Evolutionary conservation across 2,113 vertebrate species (phyloP).

Genomic region (Sarotherodon lohbergeri): DNA sequence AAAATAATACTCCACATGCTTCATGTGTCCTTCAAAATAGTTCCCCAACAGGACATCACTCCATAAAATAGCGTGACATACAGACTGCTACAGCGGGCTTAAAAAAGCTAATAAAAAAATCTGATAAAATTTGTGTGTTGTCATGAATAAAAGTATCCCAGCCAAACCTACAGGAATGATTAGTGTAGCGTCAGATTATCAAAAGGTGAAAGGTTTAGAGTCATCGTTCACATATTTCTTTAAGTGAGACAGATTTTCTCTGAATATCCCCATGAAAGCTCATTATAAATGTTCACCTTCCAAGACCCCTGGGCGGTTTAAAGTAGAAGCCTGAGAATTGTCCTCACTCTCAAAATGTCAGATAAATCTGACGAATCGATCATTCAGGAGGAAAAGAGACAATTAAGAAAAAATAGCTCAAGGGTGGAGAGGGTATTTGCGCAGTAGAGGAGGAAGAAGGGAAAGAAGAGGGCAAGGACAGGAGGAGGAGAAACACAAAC

Average conservation of each 20-base stretch:
- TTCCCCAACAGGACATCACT: neutral
- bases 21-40: neutral
- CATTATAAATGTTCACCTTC: neutral
- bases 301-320: neutral
- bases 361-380: slow-evolving; percentile 44
- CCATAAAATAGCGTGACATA: neutral
- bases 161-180: neutral
- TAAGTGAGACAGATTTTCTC: neutral
- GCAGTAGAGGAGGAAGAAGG: neutral
- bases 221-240: neutral
- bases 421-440: slow-evolving; percentile 6
- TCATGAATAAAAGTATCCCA: neutral
- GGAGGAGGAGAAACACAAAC: slow-evolving; percentile 35
- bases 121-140: neutral
- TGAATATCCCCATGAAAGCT: neutral
- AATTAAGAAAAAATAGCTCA: slow-evolving; percentile 36
- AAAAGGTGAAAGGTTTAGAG: neutral
- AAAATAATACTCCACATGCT: neutral
- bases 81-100: neutral
- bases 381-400: slow-evolving; percentile 36
- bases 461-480: slow-evolving; percentile 22
- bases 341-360: slow-evolving; percentile 14
- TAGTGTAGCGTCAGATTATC: neutral
- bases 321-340: neutral
- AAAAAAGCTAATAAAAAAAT: neutral